Evolutionary conservation across 2,113 vertebrate genomes (phyloP), one percentile per base, ranked within the genome.

Genomic region (Tupaia tana): DNA sequence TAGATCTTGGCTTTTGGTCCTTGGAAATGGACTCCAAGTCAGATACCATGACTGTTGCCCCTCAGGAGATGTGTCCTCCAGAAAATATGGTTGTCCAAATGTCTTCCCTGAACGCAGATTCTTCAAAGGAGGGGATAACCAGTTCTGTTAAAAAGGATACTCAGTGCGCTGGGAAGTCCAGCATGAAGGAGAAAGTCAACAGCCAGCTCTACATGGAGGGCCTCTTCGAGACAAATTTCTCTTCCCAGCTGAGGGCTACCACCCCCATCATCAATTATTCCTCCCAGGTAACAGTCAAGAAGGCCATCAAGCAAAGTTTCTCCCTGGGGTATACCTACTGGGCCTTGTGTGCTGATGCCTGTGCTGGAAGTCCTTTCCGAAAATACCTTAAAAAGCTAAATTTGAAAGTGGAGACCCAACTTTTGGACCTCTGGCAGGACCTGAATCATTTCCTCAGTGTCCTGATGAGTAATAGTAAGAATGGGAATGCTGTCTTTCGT

Each of bases 351-450:
- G 98, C 98, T 0, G 98, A 99, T 7, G 75, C 24, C 34, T 98
- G 78, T 5, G 98, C 98, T 0, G 98, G 98, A 4, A n/a, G 7
- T 2, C 98, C 98, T 29, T 98, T 99, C 95, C 95, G 97, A 16
- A 59, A 90, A 25, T 94, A 98, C 95, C 74, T 99, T 75, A 93
- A 95, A 90, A 20, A 9, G 61, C 87, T n/a, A 59, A 80, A 92
- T 52, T 25, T 34, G 34, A 70, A 96, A 7, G 0, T 92, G 56
- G 97, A 96, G 34, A 86, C 95, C 67, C 83, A 7, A 69, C 98
- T 98, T 78, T 92, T 99, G 85, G 98, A 98, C 31, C 96, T 98
- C 56, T 98, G 98, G 98, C 97, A 98, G 0, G 98, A 99, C 70
- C 96, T 98, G 67, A 96, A 98, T 82, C 97, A 98, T 54, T 98